Evolutionary conservation across 1,140 invertebrate genomes (phyloP).

Genomic region (Meloidogyne exigua): DNA sequence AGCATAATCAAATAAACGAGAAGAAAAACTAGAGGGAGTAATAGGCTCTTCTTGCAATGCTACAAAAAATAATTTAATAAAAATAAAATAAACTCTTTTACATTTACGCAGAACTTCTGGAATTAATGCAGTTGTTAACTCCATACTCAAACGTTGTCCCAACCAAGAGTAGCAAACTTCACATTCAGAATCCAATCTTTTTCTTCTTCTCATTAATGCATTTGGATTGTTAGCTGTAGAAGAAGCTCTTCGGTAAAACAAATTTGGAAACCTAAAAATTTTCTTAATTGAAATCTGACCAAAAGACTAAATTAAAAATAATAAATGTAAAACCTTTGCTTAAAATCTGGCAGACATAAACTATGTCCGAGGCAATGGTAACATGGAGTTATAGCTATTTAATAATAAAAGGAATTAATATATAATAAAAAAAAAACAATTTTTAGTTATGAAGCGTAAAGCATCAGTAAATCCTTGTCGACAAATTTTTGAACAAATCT

Average conservation of each 20-base stretch:
- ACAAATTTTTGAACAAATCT: slow-evolving; percentile 86
- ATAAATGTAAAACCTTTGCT: slow-evolving; percentile 12
- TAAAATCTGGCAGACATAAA: slow-evolving; percentile 1
- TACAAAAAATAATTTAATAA: slow-evolving; percentile 31
- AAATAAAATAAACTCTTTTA: slow-evolving; percentile 23
- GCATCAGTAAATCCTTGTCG: slow-evolving; percentile 96
- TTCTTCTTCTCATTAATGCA: slow-evolving; percentile 6
- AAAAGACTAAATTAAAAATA: background rate
- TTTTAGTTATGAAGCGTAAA: slow-evolving; percentile 82
- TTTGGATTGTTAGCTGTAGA: slow-evolving; percentile 13
- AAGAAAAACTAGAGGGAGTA: slow-evolving; percentile 26
- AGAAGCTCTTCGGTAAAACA: slow-evolving; percentile 8
- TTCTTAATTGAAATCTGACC: too few species aligned
- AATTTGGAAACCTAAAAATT: background rate
- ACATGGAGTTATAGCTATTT: slow-evolving; percentile 58
- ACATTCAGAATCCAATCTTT: slow-evolving; percentile 52
- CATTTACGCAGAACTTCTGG: slow-evolving; percentile 44
- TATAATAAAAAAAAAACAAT: slow-evolving; percentile 68
- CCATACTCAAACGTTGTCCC: slow-evolving; percentile 32
- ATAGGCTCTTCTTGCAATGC: slow-evolving; percentile 45
- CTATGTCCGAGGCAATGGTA: slow-evolving; percentile 48
- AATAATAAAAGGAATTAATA: background rate
- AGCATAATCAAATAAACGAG: slow-evolving; percentile 43
- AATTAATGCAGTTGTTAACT: slow-evolving; percentile 39
- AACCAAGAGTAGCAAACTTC: slow-evolving; percentile 51